Evolutionary conservation across 92 coral and sea anemone species (phyloP).

Genomic region (Zoanthus sociatus): DNA sequence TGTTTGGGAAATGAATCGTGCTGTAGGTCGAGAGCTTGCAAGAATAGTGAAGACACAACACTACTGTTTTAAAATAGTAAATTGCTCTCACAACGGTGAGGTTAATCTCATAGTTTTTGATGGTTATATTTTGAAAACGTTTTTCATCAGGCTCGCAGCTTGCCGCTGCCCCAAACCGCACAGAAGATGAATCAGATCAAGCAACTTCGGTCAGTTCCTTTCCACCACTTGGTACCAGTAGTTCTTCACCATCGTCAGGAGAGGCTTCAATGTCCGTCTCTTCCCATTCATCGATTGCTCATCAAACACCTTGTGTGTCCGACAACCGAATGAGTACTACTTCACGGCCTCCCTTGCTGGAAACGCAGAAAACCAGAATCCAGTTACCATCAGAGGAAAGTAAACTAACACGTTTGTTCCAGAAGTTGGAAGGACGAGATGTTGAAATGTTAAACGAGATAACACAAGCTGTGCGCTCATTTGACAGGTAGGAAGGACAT

Average conservation of each 20-base stretch:
- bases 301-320: background rate
- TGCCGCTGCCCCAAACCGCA: background rate
- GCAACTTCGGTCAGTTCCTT: background rate
- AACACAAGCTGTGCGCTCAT: conserved; percentile 84
- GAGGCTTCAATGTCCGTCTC: background rate
- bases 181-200: background rate
- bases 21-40: no score
- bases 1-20: no score
- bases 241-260: background rate
- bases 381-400: conserved; percentile 56
- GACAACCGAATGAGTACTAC: background rate
- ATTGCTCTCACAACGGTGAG: background rate
- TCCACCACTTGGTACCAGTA: background rate
- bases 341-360: conserved; percentile 27
- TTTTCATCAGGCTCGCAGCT: background rate
- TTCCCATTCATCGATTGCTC: background rate
- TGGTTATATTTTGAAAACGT: background rate
- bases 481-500: conserved; percentile 81
- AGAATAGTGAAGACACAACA: no score
- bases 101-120: background rate
- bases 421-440: conserved; percentile 78
- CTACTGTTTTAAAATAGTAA: background rate
- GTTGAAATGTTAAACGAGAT: conserved; percentile 84
- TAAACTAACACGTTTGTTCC: conserved; percentile 73
- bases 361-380: conserved; percentile 42